Percentiles rank a stretch among this genome's conserved stretches.
Conservation (phyloP, 2,797 vertebrate genomes). For the Calcarius lapponicus region DNA sequence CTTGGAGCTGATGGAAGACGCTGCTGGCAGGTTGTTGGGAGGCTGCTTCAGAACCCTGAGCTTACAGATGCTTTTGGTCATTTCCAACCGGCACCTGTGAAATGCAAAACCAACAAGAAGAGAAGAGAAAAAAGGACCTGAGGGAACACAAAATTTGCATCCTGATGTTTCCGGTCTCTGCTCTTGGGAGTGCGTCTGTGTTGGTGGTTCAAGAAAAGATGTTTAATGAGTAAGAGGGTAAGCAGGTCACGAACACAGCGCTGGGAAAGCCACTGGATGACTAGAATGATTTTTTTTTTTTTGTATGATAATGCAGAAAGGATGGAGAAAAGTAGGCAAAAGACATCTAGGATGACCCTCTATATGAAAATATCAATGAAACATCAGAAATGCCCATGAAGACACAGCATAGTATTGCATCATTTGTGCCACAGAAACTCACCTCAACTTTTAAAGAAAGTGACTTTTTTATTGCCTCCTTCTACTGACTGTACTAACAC, state of each 20-base stretch:
- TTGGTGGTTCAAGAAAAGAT: not conserved
- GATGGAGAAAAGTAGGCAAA: not conserved
- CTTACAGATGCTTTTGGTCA: not conserved
- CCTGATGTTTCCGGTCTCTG: not conserved
- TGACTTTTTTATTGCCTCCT: not conserved
- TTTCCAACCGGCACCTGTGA: not conserved
- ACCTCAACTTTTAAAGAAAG: not conserved
- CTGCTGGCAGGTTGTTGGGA: not conserved
- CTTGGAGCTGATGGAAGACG: not conserved
- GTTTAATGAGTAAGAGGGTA: not conserved
- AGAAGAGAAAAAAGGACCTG: not conserved
- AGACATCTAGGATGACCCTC: not conserved
- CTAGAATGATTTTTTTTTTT: fast-evolving
- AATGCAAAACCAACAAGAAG: not conserved
- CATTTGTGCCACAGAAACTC: not conserved
- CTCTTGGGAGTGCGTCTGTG: not conserved
- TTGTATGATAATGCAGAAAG: not conserved
- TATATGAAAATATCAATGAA: not conserved
- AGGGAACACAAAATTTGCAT: not conserved
- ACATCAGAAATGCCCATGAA: not conserved
- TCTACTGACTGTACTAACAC: not conserved
- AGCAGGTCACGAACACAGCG: not conserved
- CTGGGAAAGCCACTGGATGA: not conserved
- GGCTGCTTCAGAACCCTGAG: not conserved
- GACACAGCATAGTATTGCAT: not conserved